Base-by-base conservation (phyloP, 30 jellyfish, hydroid and myxozoan species). In the Hydractinia echinata region DNA sequence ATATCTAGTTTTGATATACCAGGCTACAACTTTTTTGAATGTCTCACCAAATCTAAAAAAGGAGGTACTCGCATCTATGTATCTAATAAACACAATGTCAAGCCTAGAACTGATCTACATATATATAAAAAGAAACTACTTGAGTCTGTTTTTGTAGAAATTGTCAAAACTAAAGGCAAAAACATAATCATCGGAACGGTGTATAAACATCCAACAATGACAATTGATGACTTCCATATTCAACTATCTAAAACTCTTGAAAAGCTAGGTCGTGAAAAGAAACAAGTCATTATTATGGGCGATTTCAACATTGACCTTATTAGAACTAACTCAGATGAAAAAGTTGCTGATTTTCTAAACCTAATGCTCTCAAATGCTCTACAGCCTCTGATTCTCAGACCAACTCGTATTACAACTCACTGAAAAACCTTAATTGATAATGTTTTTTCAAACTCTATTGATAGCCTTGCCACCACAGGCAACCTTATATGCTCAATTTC, bases 61-160 rank as follows among this genome's bases (percentile, higher is more conserved):
- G 68, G 68, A 56, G 68, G 68, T 56, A n/a, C 68, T 56, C 10
- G 68, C 10, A 56, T 56, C 68, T 56, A 56, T 56, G 68, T 56
- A 10, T 56, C 68, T 56, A n/a, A 56, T 9, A n/a, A n/a, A 56
- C n/a, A 9, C n/a, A 10, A 56, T n/a, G 10, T n/a, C n/a, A 56
- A 9, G 13, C 68, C 68, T 9, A 56, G 68, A n/a, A 10, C 68
- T 56, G 68, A 56, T n/a, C 68, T 56, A 56, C 13, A 10, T n/a
- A 56, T 56, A 10, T 56, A 56, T n/a, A 56, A 56, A n/a, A n/a
- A 56, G n/a, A 56, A 56, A n/a, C 13, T 9, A 56, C 10, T 56
- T 56, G 68, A 56, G n/a, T 56, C 68, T 56, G 68, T 56, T 10
- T 10, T 56, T 9, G n/a, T 10, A n/a, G 68, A 56, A n/a, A 56